Evolutionary conservation across 2,888 invertebrate species (phyloP).

Genomic region (Cryptus viduatorius): DNA sequence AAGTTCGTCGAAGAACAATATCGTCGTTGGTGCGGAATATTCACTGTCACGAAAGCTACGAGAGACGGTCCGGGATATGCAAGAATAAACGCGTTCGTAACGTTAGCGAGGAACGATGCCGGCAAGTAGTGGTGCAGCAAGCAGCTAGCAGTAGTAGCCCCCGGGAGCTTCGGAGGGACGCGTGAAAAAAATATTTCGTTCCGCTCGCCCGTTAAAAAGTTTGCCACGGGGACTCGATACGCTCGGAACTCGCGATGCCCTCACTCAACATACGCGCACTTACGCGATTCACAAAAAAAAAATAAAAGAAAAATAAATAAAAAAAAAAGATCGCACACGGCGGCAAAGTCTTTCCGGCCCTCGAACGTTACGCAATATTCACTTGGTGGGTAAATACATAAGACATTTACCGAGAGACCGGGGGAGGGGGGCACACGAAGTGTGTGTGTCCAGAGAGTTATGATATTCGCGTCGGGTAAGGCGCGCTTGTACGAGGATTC

Average conservation of each 20-base stretch:
- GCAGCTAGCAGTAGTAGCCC: constrained; percentile 44
- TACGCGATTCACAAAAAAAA: constrained; percentile 24
- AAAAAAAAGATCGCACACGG: constrained; percentile 55
- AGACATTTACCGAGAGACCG: constrained; percentile 68
- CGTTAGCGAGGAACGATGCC: constrained; percentile 64
- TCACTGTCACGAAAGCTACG: constrained; percentile 45
- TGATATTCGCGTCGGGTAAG: constrained; percentile 31
- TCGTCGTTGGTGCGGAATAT: constrained; percentile 24
- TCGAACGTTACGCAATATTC: constrained; percentile 82
- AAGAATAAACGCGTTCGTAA: constrained; percentile 66
- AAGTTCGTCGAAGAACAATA: constrained; percentile 11
- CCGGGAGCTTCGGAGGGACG: constrained; percentile 51
- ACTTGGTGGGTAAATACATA: constrained; percentile 81
- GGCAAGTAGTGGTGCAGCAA: constrained; percentile 66
- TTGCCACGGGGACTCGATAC: constrained; percentile 26
- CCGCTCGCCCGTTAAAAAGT: constrained; percentile 28
- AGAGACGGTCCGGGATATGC: constrained; percentile 47
- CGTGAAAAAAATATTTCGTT: constrained; percentile 31
- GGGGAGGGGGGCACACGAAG: constrained; percentile 19
- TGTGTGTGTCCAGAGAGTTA: constrained; percentile 34
- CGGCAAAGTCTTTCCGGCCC: constrained; percentile 76
- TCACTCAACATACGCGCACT: constrained; percentile 35
- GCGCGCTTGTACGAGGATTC: constrained; percentile 31
- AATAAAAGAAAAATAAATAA: constrained; percentile 6
- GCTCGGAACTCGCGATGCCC: constrained; percentile 46